Evolutionary conservation across 2,113 vertebrate species (phyloP).

Genomic region (Grammomys dolichurus): DNA sequence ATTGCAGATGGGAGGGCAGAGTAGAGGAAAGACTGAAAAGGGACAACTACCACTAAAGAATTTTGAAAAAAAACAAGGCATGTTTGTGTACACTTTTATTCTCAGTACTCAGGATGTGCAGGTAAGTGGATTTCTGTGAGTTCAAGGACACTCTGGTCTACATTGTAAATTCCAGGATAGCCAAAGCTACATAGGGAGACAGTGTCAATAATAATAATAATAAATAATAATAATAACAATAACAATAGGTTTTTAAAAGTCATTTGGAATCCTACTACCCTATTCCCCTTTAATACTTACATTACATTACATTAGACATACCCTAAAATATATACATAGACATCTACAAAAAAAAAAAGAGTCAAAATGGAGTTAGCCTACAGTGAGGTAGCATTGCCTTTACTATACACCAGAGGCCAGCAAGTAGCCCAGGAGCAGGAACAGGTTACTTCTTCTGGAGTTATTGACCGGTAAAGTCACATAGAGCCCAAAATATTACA

Average conservation of each 20-base stretch:
- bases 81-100: neutral
- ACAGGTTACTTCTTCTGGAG: neutral
- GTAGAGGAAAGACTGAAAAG: neutral
- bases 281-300: no score
- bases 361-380: neutral
- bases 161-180: neutral
- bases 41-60: neutral
- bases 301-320: neutral
- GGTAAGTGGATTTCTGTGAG: neutral
- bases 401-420: neutral
- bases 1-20: neutral
- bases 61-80: neutral
- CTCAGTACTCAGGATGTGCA: neutral
- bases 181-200: neutral
- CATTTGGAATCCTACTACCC: neutral
- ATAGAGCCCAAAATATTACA: neutral
- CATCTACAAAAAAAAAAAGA: neutral
- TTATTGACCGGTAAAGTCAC: neutral
- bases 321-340: neutral
- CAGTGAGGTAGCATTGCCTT: neutral
- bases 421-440: neutral
- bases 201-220: neutral
- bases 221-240: neutral
- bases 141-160: neutral
- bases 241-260: neutral